These are phyloP conservation scores for Lordiphosa stackelbergi DNA, from an alignment of 1,140 invertebrate species.

Conservation along the genomic window DNA sequence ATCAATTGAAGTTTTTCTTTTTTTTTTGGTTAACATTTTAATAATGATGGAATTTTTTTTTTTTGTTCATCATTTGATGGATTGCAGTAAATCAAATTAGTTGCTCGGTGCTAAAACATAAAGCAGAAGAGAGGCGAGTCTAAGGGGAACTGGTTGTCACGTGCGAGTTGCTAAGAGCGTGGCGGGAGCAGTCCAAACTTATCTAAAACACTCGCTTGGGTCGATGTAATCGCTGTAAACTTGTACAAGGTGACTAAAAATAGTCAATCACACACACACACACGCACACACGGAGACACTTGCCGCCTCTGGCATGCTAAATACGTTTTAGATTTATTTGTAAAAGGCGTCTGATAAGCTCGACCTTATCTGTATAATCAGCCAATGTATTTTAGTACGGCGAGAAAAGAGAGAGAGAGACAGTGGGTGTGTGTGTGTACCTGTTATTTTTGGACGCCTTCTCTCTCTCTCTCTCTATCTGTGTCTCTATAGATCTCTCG, in stretches of 20 bases:
- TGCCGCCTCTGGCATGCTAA: conserved; percentile 34
- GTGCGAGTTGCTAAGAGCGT: conserved; percentile 18
- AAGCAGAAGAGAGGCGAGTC: background rate
- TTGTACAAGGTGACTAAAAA: conserved; percentile 46
- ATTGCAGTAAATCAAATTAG: conserved; percentile 58
- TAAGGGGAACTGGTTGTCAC: conserved; percentile 47
- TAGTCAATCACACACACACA: conserved; percentile 25
- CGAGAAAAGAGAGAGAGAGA: background rate
- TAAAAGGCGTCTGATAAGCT: conserved; percentile 64
- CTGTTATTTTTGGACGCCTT: background rate
- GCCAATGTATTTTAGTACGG: conserved; percentile 15
- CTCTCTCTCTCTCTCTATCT: background rate
- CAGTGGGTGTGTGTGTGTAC: background rate
- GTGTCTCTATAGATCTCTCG: conserved; percentile 10
- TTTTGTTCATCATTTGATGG: conserved; percentile 26
- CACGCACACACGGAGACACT: background rate
- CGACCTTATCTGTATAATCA: conserved; percentile 62
- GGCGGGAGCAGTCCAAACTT: conserved; percentile 16
- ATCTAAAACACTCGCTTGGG: conserved; percentile 37
- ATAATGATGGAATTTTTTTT: conserved; percentile 31
- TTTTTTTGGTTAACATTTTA: background rate
- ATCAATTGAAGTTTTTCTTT: conserved; percentile 2
- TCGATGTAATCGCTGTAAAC: conserved; percentile 43
- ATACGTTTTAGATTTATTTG: conserved; percentile 72
- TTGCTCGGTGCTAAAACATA: conserved; percentile 47